These are phyloP conservation scores for Hystrix brachyura DNA, from an alignment of 2,113 vertebrate genomes.

Conservation along the genomic window DNA sequence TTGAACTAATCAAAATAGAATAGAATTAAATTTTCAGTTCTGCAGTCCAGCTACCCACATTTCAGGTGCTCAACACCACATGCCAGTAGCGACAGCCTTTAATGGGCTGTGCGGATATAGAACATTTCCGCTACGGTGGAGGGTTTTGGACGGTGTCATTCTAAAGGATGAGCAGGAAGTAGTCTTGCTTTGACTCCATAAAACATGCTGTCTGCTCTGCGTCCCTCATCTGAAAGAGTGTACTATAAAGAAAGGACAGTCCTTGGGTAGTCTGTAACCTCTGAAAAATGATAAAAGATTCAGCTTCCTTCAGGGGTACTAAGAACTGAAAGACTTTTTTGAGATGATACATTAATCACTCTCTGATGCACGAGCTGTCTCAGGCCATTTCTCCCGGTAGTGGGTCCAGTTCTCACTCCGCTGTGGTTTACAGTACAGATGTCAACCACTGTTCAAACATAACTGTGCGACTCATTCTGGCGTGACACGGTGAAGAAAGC, in stretches of 20 bases:
- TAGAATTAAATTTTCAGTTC: not conserved
- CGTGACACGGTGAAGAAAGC: not conserved
- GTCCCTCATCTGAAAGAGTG: not conserved
- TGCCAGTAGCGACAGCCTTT: not conserved
- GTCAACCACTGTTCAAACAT: not conserved
- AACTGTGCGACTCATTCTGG: not conserved
- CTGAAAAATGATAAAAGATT: not conserved
- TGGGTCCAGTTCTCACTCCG: not conserved
- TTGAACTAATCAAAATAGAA: not conserved
- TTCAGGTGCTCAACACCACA: not conserved
- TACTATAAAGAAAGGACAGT: not conserved
- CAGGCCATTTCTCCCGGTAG: not conserved
- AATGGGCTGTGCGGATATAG: not conserved
- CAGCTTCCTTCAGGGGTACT: not conserved
- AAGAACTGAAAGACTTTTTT: constrained; percentile 9
- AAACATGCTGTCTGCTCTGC: not conserved
- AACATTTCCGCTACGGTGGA: not conserved
- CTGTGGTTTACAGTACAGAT: constrained; percentile 34
- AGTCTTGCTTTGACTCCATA: not conserved
- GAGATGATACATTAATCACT: not conserved
- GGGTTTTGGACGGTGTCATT: not conserved
- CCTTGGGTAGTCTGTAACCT: not conserved
- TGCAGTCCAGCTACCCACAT: not conserved
- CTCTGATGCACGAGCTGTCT: constrained; percentile 7
- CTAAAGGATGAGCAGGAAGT: not conserved